Evolutionary conservation across 2,797 vertebrate species (phyloP), one percentile per base, ranked within the genome.

Genomic region (Micropoecilia bifurca): DNA sequence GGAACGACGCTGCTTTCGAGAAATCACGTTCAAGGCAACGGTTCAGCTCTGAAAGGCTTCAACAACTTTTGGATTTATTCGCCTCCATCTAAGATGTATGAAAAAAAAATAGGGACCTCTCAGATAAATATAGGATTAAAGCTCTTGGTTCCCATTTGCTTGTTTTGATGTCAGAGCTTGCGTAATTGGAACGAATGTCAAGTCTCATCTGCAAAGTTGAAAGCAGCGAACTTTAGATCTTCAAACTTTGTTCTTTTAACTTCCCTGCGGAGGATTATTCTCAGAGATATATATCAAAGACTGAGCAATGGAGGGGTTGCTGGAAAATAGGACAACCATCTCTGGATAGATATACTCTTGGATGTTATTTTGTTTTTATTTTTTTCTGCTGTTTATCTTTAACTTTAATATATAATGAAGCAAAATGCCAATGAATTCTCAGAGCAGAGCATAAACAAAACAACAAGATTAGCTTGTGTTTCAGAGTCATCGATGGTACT

Each of bases 41-140:
- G 88, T 92, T 85, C 87, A 81, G 90, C 90, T 92, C 91, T 92
- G 93, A 90, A 84, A 93, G 80, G 87, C 83, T 87, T 76, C 83
- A 79, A 72, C 84, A 89, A 89, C 88, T 88, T 45, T 91, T 89
- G 86, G 78, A 76, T 90, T 83, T 91, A 88, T 84, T 91, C 84
- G 76, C 68, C 59, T 85, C 80, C 45, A 79, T 45, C 33, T 9
- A 6, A 71, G 68, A 71, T 71, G 12, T 28, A 28, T 45, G 39
- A 16, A 28, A 76, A 74, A 76, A n/a, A 16, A 45, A 76, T 72
- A 76, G 25, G 71, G 50, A n/a, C 28, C 47, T 46, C 76, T 33
- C 68, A 72, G 53, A 79, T 36, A 48, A 83, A 86, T 74, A 46
- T 63, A 77, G 46, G 73, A 88, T 80, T 68, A 80, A 77, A 43